Conservation (phyloP, 2,797 vertebrate genomes). For the Cryptoblepharus egeriae region DNA sequence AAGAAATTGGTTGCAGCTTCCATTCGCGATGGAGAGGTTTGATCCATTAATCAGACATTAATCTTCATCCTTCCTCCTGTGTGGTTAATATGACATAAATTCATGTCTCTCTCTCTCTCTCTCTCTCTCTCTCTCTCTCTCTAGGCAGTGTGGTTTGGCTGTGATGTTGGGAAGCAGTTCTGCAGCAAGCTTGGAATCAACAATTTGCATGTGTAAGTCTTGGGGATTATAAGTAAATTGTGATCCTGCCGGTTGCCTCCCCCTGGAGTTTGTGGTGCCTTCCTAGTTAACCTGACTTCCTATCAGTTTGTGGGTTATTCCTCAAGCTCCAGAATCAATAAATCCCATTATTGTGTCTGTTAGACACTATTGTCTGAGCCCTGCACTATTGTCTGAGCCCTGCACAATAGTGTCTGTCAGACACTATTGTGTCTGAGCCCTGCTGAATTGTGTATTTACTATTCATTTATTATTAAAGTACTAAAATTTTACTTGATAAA, state of each 20-base stretch:
- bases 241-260: not conserved
- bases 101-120: not conserved
- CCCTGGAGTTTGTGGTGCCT: not conserved
- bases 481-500: fast-evolving
- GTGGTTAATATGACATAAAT: too few relatives aligned
- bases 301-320: not conserved
- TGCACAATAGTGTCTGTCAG: not conserved
- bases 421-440: too few relatives aligned
- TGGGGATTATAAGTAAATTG: not conserved
- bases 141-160: constrained; percentile 98
- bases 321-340: not conserved
- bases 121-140: constrained; percentile 41
- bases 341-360: not conserved
- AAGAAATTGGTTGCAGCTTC: constrained; percentile 91
- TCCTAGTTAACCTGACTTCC: not conserved
- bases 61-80: too few relatives aligned
- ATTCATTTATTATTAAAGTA: not conserved
- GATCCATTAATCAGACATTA: not conserved
- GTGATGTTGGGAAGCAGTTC: constrained; percentile 96
- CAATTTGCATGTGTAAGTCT: constrained; percentile 95
- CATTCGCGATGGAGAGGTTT: constrained; percentile 95
- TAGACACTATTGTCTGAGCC: too few relatives aligned
- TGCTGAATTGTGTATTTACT: not conserved
- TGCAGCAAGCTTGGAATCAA: constrained; percentile 96
- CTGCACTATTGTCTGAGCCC: too few relatives aligned